Evolutionary conservation across 2,888 invertebrate species (phyloP), one percentile per base, ranked within the genome.

Genomic region (Ptychoptera albimana): DNA sequence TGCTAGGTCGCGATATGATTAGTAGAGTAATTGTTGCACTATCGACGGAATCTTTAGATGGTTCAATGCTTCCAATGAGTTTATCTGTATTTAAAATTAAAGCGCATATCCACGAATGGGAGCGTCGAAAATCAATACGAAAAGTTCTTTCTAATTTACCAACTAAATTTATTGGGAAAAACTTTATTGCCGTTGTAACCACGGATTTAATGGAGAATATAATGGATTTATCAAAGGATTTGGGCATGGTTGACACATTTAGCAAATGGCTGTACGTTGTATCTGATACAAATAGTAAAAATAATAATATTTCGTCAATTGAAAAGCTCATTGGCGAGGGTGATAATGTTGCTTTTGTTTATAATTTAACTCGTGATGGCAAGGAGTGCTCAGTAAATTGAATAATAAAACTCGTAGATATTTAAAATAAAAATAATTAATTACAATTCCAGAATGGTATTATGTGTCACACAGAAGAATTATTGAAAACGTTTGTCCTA

Each of bases 231-330:
- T 82, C 82, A 0, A 75, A 79, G 38, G 66, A 71, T 1, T 60
- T 79, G 42, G 65, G 69, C 34, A 72, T 88, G 70, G 75, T 81
- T 1, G 73, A 79, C 54, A 78, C 82, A 0, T 70, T 68, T 52
- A 82, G 77, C 49, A 85, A 87, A 57, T 88, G 88, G 87, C 59
- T 88, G n/a, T 87, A 82, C 57, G 68, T 86, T 34, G 67, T 86
- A 42, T 71, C 80, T 0, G 79, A 82, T 46, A 74, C 73, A 0
- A 63, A 70, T 45, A 56, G 53, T 0, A 61, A 61, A 4, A 62
- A 65, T 4, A 66, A 67, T 1, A 74, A 79, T 54, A 57, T 78
- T 6, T 61, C 72, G 0, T 64, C 65, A 13, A 68, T 80, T 16
- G 66, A 73, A 37, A 70, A 72, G 49, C 62, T 77, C 1, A 61